Evolutionary conservation across 2,888 invertebrate species (phyloP), one percentile per base, ranked within the genome.

Genomic region (Electrophaes corylata): DNA sequence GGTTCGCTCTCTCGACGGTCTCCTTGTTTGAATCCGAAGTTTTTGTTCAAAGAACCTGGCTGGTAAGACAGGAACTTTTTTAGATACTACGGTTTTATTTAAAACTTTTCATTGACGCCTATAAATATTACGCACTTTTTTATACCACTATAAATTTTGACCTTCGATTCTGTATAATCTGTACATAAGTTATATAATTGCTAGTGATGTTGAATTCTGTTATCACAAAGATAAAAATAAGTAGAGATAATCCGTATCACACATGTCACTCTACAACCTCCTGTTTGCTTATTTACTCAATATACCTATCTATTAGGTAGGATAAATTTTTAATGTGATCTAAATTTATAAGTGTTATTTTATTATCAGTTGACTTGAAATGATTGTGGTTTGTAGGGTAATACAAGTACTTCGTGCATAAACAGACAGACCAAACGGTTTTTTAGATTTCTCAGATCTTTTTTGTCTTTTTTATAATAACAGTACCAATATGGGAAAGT

Each of bases 1-100:
- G 70, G 75, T 76, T 78, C 78, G 81, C 76, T 77, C 75, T 76
- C 72, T 70, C 69, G 71, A 72, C 66, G 67, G 70, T 67, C 62
- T 60, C 55, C 69, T 59, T 64, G 44, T 43, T 66, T 66, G 57
- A 55, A 40, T 51, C 64, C 61, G 55, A 60, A 63, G 66, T 73
- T 76, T 77, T 73, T 70, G 71, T 57, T 50, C 48, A 40, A 19
- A 31, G 47, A 56, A 14, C 48, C 57, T 57, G 64, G 57, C 65
- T 59, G 19, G 62, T 55, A 62, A 63, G 49, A 53, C 40, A 60
- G 46, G 57, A 60, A 64, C 52, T 61, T 47, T 48, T n/a, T 31
- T 31, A 20, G 11, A 19, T 26, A 31, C n/a, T n/a, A n/a, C n/a
- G n/a, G n/a, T n/a, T n/a, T n/a, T n/a, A n/a, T n/a, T n/a, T n/a